Conservation (phyloP, 2,797 vertebrate genomes). For the Sarcoramphus papa region DNA sequence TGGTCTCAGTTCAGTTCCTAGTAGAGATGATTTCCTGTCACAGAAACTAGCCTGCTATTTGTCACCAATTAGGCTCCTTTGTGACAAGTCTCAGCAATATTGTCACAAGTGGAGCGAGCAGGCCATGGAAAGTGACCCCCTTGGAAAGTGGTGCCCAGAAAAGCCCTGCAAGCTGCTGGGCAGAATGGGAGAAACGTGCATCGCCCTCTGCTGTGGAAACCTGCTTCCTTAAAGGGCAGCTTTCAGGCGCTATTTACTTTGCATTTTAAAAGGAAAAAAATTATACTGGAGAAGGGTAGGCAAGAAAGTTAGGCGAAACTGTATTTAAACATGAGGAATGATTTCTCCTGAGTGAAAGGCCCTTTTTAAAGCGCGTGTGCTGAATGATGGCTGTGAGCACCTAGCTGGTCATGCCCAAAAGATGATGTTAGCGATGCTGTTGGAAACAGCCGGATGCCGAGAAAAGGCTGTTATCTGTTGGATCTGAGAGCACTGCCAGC, state of each 20-base stretch:
- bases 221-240: not conserved
- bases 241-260: not conserved
- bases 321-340: not conserved
- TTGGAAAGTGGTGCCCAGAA: not conserved
- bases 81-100: not conserved
- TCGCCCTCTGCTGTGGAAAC: not conserved
- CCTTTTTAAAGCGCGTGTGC: not conserved
- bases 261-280: not conserved
- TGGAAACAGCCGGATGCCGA: not conserved
- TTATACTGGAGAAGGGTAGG: not conserved
- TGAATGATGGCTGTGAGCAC: not conserved
- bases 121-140: not conserved
- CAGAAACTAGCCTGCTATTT: not conserved
- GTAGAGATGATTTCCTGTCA: not conserved
- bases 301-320: not conserved
- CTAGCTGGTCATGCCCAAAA: not conserved
- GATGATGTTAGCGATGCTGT: not conserved
- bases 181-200: not conserved
- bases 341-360: not conserved
- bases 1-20: not conserved
- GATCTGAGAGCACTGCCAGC: slow-evolving; percentile 22
- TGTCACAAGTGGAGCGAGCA: not conserved
- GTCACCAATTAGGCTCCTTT: not conserved
- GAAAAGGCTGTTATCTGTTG: slow-evolving; percentile 16
- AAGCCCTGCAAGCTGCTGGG: not conserved